These are phyloP conservation scores for Cephus sareptanus DNA, from an alignment of 2,888 invertebrate species.

Conservation along the genomic window DNA sequence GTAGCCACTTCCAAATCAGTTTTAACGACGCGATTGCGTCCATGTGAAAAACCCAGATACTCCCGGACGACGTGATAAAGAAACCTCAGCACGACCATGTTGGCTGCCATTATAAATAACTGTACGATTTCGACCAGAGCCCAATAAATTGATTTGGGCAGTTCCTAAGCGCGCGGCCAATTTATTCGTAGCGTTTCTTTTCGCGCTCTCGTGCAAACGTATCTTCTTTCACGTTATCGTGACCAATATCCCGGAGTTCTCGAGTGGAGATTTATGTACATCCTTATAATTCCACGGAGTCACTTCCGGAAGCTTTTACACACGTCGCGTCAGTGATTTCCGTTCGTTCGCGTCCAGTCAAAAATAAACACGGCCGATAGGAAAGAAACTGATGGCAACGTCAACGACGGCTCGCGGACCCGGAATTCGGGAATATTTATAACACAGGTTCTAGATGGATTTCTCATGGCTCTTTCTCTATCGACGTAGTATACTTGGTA, in stretches of 20 bases:
- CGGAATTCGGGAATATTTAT: background rate
- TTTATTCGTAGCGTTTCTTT: background rate
- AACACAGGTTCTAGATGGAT: background rate
- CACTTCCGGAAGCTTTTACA: background rate
- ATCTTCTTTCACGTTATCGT: background rate
- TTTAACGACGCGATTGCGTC: background rate
- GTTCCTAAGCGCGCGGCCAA: background rate
- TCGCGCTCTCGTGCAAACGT: background rate
- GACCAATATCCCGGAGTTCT: background rate
- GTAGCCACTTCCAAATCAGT: background rate
- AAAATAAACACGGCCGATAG: background rate
- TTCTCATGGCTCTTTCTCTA: background rate
- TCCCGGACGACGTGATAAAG: background rate
- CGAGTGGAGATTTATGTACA: background rate
- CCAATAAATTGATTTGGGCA: background rate
- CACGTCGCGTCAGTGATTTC: background rate
- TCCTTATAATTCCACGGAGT: background rate
- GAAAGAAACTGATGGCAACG: background rate
- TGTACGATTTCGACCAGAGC: background rate
- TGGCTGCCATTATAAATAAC: background rate
- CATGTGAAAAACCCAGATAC: background rate
- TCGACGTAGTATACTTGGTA: background rate
- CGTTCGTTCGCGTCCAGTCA: background rate
- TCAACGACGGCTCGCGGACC: background rate
- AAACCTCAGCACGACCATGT: background rate